Conservation (phyloP, 2,888 invertebrate genomes). For the Dynastes grantii region DNA sequence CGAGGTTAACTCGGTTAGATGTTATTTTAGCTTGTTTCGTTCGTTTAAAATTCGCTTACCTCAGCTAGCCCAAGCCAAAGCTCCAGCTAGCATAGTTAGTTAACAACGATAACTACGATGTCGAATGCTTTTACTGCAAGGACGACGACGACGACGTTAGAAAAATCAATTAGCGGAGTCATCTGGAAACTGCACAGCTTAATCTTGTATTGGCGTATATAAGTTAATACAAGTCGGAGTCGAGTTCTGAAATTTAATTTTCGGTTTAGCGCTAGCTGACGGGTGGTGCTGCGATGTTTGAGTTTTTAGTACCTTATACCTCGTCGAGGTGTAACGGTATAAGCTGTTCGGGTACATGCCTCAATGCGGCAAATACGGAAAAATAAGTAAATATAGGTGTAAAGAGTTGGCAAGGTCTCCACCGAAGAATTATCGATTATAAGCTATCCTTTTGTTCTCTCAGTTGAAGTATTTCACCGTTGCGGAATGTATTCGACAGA, state of each 20-base stretch:
- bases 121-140: background rate
- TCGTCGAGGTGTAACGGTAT: background rate
- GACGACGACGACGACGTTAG: constrained; percentile 9
- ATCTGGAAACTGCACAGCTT: constrained; percentile 47
- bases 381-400: too few relatives aligned
- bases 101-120: constrained; percentile 1
- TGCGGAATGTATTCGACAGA: background rate
- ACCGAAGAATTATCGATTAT: constrained; percentile 34
- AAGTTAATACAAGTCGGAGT: constrained; percentile 40
- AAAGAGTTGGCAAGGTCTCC: background rate
- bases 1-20: constrained; percentile 11
- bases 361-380: background rate
- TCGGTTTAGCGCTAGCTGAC: background rate
- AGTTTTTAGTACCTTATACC: background rate
- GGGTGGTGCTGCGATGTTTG: background rate
- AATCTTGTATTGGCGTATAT: constrained; percentile 38
- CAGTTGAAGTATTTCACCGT: constrained; percentile 13
- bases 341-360: background rate
- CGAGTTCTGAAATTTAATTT: constrained; percentile 43
- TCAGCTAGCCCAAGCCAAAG: background rate
- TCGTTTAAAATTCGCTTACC: constrained; percentile 40
- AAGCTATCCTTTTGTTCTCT: background rate
- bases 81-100: background rate
- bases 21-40: constrained; percentile 23
- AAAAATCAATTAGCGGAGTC: constrained; percentile 46